Evolutionary conservation across 1,140 invertebrate species (phyloP), one percentile per base, ranked within the genome.

Genomic region (Coenobita brevimanus): DNA sequence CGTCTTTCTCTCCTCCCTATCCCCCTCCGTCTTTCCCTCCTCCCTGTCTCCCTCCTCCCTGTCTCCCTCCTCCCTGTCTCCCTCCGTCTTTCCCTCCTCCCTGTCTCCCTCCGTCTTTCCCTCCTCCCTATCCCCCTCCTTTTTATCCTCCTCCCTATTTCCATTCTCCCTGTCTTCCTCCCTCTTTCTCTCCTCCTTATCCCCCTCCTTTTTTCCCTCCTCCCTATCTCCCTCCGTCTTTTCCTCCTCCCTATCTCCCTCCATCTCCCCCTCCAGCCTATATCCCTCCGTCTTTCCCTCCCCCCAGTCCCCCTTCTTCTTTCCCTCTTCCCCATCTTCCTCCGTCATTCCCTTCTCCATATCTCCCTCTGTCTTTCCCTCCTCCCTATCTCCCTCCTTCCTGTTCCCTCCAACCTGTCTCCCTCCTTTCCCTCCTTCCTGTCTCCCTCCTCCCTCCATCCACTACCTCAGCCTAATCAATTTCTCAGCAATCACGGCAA

Each of bases 401-500:
- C 24, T 17, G 21, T 21, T 71, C 41, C 3, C 41, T 38, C 41
- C 62, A 30, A 24, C n/a, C 24, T 71, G 33, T 71, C 24, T 71
- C 64, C 41, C 67, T 71, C 27, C 67, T 27, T 21, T 71, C 67
- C 21, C 67, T 71, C 24, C 21, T 4, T 27, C 64, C 21, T 38
- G 10, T 21, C 21, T 17, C 30, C 8, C 30, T 4, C 24, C 30
- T n/a, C 41, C 30, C 30, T 21, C 24, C 21, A 10, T 27, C 67
- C 67, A 17, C 6, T 21, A n/a, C 41, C 30, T 71, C 67, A 8
- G 67, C 33, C 67, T 71, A 71, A 71, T 71, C 67, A 71, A 71
- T 71, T 71, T 71, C 33, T 30, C 67, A 38, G 33, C 67, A 71
- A 71, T 71, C 67, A 71, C 67, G 67, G 67, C 41, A 71, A 71